Conservation (phyloP, 2,113 vertebrate genomes). For the Ranitomeya imitator region DNA sequence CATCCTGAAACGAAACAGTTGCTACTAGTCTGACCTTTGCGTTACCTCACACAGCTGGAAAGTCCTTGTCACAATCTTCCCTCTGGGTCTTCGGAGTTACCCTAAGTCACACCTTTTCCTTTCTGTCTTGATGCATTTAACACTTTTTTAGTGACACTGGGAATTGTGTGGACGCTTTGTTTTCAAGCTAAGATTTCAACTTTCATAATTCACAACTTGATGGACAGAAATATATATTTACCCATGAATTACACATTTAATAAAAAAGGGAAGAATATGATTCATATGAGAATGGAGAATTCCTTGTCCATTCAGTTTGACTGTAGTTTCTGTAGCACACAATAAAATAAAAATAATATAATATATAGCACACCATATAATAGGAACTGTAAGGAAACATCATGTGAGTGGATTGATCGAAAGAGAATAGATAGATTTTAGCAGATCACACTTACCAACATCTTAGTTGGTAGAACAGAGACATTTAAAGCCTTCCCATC, state of each 20-base stretch:
- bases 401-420: not conserved
- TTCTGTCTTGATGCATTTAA: conserved; percentile 19
- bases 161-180: conserved; percentile 32
- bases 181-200: not conserved
- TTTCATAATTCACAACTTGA: conserved; percentile 9
- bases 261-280: not conserved
- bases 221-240: not conserved
- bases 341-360: too few relatives aligned
- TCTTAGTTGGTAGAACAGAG: too few relatives aligned
- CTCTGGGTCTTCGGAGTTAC: conserved; percentile 52
- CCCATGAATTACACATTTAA: not conserved
- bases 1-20: not conserved
- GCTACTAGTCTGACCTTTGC: conserved; percentile 17
- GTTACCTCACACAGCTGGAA: conserved; percentile 53
- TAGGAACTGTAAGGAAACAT: not conserved
- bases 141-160: conserved; percentile 24
- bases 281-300: not conserved
- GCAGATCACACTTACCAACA: too few relatives aligned
- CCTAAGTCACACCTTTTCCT: conserved; percentile 39
- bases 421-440: too few relatives aligned
- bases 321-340: too few relatives aligned
- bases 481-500: too few relatives aligned
- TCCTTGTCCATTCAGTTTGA: too few relatives aligned
- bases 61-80: conserved; percentile 54
- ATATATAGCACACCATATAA: too few relatives aligned